Evolutionary conservation across 2,797 vertebrate genomes (phyloP).

Genomic region (Phalloptychus januarius): DNA sequence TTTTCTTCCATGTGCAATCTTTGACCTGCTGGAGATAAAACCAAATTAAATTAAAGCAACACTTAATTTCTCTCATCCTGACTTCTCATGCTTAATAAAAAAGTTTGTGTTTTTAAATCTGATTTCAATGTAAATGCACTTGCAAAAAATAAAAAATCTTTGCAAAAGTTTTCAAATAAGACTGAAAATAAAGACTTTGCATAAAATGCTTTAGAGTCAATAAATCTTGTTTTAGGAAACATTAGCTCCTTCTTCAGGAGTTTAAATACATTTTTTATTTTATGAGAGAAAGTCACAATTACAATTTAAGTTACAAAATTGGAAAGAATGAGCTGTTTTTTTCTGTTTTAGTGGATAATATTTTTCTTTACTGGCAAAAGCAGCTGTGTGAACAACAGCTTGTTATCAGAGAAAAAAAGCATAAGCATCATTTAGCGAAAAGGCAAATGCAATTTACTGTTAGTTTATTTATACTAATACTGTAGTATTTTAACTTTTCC

Average conservation of each 20-base stretch:
- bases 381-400: slow-evolving; percentile 19
- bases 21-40: not conserved
- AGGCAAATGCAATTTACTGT: no score
- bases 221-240: not conserved
- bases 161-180: not conserved
- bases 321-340: not conserved
- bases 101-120: not conserved
- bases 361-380: slow-evolving; percentile 49
- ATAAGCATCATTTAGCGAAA: not conserved
- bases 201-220: not conserved
- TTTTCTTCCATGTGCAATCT: not conserved
- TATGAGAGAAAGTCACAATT: not conserved
- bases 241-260: not conserved
- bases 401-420: not conserved
- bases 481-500: not conserved
- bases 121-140: not conserved
- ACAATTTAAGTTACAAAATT: not conserved
- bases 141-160: not conserved
- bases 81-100: not conserved
- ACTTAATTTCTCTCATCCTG: not conserved
- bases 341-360: slow-evolving; percentile 58
- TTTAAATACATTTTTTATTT: not conserved
- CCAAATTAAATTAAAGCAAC: not conserved
- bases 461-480: not conserved
- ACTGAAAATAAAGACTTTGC: not conserved